Evolutionary conservation across 2,888 invertebrate species (phyloP).

Genomic region (Graphium colonna): DNA sequence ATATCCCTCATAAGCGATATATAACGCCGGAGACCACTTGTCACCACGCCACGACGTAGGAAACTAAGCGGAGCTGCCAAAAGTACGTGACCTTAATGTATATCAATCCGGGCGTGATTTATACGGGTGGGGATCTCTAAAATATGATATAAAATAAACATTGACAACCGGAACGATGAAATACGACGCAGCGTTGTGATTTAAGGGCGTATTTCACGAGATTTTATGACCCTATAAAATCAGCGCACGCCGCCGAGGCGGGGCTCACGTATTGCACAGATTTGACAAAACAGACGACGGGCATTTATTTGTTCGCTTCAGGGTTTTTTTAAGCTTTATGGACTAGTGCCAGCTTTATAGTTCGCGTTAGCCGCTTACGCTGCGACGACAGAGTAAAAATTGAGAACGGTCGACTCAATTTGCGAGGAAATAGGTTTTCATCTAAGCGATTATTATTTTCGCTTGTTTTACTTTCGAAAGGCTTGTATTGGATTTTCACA

Average conservation of each 20-base stretch:
- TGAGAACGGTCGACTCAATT: constrained; percentile 44
- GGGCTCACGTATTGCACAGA: constrained; percentile 71
- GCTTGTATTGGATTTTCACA: not conserved
- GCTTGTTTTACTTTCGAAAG: not conserved
- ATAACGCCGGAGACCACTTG: constrained; percentile 44
- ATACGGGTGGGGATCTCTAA: constrained; percentile 74
- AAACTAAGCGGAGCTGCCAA: constrained; percentile 72
- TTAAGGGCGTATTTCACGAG: constrained; percentile 77
- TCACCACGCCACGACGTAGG: constrained; percentile 53
- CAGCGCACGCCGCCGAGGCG: constrained; percentile 58
- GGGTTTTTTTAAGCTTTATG: constrained; percentile 75
- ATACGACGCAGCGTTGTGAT: constrained; percentile 76
- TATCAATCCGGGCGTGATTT: constrained; percentile 76
- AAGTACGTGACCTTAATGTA: constrained; percentile 78
- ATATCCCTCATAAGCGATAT: constrained; percentile 4
- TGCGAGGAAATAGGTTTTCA: constrained; percentile 30
- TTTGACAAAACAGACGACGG: constrained; percentile 78
- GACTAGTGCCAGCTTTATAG: constrained; percentile 74
- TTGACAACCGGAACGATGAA: constrained; percentile 80
- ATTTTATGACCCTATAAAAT: constrained; percentile 79
- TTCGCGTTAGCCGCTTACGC: constrained; percentile 54
- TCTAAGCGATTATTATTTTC: constrained; percentile 14
- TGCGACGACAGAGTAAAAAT: constrained; percentile 57
- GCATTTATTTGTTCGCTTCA: constrained; percentile 70
- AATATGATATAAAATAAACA: constrained; percentile 81